Percentiles rank a stretch among this genome's conserved stretches.
Evolutionary conservation across 2,888 invertebrate genomes (phyloP).

Genomic region (Eugnorisma glareosa): DNA sequence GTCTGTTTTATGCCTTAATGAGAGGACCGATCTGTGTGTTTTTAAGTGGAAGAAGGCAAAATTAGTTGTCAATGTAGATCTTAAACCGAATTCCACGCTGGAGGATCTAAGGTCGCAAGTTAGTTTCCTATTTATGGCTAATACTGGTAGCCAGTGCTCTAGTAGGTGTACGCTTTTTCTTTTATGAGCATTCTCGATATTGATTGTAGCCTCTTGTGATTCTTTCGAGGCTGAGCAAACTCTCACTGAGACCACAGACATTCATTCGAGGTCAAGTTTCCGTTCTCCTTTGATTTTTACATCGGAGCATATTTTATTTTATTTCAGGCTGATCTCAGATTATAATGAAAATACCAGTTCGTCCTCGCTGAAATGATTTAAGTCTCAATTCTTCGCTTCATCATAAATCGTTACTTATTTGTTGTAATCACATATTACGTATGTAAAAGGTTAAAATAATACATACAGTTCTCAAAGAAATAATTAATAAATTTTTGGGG

Average conservation of each 20-base stretch:
- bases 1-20: neutral
- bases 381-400: neutral
- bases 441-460: neutral
- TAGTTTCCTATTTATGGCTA: constrained; percentile 4
- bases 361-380: neutral
- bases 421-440: neutral
- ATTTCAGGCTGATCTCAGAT: neutral
- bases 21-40: neutral
- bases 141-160: constrained; percentile 8
- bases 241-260: constrained; percentile 5
- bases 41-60: neutral
- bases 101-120: neutral
- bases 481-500: neutral
- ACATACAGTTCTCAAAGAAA: neutral
- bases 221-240: constrained; percentile 17
- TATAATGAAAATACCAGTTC: neutral
- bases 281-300: constrained; percentile 3
- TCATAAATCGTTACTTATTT: neutral
- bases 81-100: neutral
- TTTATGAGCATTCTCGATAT: constrained; percentile 21
- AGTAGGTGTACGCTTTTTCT: constrained; percentile 12
- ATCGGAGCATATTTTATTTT: constrained; percentile 2
- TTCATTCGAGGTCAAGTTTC: constrained; percentile 26
- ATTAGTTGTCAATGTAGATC: neutral
- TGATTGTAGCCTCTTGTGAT: constrained; percentile 22